phyloP scores from a whole-genome alignment of 2,888 invertebrate species.

The Eurytoma californica region DNA sequence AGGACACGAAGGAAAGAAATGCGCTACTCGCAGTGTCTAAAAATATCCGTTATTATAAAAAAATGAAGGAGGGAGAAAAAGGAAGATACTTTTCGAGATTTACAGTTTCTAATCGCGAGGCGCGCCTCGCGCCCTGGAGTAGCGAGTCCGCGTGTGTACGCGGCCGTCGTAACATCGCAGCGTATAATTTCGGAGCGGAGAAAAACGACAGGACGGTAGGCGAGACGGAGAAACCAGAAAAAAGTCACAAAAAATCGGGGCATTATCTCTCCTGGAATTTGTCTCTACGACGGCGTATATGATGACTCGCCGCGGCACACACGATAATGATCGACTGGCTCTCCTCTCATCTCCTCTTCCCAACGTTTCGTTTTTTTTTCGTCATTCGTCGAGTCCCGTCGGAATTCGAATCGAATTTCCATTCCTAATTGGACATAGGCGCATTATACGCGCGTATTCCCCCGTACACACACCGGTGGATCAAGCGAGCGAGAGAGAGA shows the following conservation, averaged over 20 bases:
- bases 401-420: constrained; percentile 68
- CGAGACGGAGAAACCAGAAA: background rate
- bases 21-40: too few species aligned
- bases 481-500: constrained; percentile 43
- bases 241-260: constrained; percentile 23
- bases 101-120: constrained; percentile 1
- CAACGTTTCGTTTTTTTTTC: too few species aligned
- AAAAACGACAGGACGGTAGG: background rate
- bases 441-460: constrained; percentile 32
- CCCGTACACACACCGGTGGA: background rate
- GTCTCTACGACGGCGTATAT: constrained; percentile 31
- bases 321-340: constrained; percentile 58
- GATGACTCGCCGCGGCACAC: constrained; percentile 44
- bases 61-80: background rate
- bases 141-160: background rate
- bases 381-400: background rate
- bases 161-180: background rate
- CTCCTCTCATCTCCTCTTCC: constrained; percentile 1
- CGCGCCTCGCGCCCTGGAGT: background rate
- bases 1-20: too few species aligned
- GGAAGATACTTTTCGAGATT: background rate
- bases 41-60: too few species aligned
- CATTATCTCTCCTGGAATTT: constrained; percentile 44
- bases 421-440: constrained; percentile 65
- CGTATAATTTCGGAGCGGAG: constrained; percentile 27